Evolutionary conservation across 2,888 invertebrate genomes (phyloP), one percentile per base, ranked within the genome.

Genomic region (Microctonus aethiopoides): DNA sequence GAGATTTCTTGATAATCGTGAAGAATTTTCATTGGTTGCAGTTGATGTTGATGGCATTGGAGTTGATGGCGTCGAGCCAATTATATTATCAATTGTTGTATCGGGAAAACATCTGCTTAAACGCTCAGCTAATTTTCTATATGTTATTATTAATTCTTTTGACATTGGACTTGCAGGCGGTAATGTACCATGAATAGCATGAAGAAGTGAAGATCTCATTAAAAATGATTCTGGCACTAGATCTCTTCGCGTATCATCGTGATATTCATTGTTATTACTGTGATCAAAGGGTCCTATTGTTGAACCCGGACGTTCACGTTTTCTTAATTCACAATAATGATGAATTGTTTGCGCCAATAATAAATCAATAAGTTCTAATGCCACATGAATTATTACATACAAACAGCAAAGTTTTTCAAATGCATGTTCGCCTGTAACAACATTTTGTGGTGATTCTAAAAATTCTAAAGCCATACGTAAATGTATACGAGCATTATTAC

Each of bases 341-440:
- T 62, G 10, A 63, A 64, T 51, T 46, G 87, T 84, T 74, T 89
- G 88, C 13, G 88, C 81, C 2, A 89, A 75, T 51, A 89, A 77
- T 16, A 89, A 80, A 76, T 89, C 88, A 11, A 88, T 88, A 32
- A 90, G 77, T 63, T 89, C 83, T 57, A 88, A 77, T 1, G 89
- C 88, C 77, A 89, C 82, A 61, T 87, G 87, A 2, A 89, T 81
- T 36, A 87, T 76, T 22, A 81, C 75, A 67, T 83, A 82, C 73
- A 86, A 75, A 22, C 34, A 65, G 9, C 36, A 36, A 7, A 64
- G 57, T 36, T 32, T 39, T 6, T 57, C 46, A 24, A 46, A 59
- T 24, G n/a, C 32, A n/a, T 34, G n/a, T 75, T 78, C 81, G 80
- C 74, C 16, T 76, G 76, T 46, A 67, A 70, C 52, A 22, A 16